Conservation (phyloP, 1,140 invertebrate species). For the Drosophila athabasca region DNA sequence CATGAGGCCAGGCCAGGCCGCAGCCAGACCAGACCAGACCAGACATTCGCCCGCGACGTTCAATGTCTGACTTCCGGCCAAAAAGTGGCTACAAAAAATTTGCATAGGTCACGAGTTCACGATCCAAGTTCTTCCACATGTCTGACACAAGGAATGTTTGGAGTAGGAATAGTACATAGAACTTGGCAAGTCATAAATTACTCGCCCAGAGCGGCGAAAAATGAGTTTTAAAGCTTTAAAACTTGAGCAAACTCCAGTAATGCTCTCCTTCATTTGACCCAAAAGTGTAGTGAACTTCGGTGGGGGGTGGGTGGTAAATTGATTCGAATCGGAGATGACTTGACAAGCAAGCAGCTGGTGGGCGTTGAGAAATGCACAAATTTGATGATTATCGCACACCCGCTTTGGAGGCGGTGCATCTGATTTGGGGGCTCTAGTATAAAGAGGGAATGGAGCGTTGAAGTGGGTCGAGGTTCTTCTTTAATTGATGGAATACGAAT, state of each 20-base stretch:
- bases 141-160: constrained; percentile 53
- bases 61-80: constrained; percentile 76
- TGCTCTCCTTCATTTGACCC: constrained; percentile 46
- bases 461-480: constrained; percentile 69
- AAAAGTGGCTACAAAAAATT: constrained; percentile 65
- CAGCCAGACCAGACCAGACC: constrained; percentile 2
- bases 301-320: constrained; percentile 43
- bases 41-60: constrained; percentile 56
- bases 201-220: constrained; percentile 43
- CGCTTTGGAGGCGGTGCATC: constrained; percentile 54
- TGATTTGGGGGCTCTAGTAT: constrained; percentile 53
- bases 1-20: constrained; percentile 5
- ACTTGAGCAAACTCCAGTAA: background rate
- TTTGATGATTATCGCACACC: constrained; percentile 69
- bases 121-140: constrained; percentile 66
- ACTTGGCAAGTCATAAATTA: constrained; percentile 76
- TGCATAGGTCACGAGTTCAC: constrained; percentile 83
- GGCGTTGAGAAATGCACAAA: constrained; percentile 55
- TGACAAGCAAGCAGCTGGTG: constrained; percentile 54
- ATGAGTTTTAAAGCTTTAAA: constrained; percentile 52
- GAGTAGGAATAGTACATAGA: constrained; percentile 20
- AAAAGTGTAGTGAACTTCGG: constrained; percentile 79
- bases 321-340: constrained; percentile 78
- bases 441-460: constrained; percentile 8
- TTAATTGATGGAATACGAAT: constrained; percentile 51